phyloP scores from a whole-genome alignment of 2,797 vertebrate genomes.

The Lophotriccus pileatus region DNA sequence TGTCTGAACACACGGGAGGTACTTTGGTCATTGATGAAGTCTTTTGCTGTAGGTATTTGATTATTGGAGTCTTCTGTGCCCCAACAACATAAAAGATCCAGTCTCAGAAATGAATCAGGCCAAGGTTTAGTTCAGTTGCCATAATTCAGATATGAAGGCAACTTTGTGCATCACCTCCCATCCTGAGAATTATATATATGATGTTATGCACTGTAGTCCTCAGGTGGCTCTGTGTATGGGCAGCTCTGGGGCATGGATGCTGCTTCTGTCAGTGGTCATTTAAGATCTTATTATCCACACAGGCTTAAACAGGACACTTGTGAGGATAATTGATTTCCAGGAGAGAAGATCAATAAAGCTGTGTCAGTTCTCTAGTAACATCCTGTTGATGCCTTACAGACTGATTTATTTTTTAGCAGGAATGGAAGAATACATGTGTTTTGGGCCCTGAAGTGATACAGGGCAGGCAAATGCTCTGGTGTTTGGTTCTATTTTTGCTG shows the following conservation, averaged over 20 bases:
- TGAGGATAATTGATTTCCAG: background rate
- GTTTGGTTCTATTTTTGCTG: background rate
- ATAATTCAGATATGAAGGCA: background rate
- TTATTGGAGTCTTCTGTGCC: background rate
- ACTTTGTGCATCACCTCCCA: background rate
- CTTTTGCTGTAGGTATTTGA: background rate
- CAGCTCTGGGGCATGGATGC: background rate
- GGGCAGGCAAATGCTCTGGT: rapidly evolving
- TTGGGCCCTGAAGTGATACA: background rate
- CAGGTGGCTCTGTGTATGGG: background rate
- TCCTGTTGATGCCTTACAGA: background rate
- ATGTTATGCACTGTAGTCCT: background rate
- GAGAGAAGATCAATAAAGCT: background rate
- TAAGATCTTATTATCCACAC: background rate
- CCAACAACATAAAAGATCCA: background rate
- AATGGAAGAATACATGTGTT: background rate
- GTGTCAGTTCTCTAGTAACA: background rate
- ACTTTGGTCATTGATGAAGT: background rate
- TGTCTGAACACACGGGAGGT: background rate
- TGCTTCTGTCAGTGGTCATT: background rate
- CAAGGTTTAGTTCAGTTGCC: background rate
- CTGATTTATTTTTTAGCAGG: background rate
- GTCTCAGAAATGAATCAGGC: background rate
- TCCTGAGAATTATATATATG: background rate
- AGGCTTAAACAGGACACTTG: background rate